Conservation (phyloP, 2,888 invertebrate genomes). For the Erebia aethiops region DNA sequence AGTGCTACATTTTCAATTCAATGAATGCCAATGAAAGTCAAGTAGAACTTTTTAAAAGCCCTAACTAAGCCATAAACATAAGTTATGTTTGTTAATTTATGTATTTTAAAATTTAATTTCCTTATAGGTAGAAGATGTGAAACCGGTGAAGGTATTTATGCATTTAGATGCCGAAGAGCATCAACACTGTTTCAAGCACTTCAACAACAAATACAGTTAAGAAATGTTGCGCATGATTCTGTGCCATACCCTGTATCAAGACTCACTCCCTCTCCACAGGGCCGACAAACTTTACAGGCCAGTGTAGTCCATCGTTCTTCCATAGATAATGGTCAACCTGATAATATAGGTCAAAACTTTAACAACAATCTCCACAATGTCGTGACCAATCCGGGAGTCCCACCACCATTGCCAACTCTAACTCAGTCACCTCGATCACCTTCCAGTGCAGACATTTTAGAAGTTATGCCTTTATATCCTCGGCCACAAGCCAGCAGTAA, state of each 20-base stretch:
- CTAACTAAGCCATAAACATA: too few species aligned
- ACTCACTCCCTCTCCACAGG: conserved; percentile 65
- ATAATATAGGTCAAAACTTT: conserved; percentile 48
- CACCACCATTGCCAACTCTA: conserved; percentile 54
- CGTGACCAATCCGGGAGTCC: conserved; percentile 48
- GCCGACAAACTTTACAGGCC: conserved; percentile 71
- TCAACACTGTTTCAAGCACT: conserved; percentile 93
- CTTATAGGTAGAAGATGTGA: conserved; percentile 88
- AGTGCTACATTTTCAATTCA: too few species aligned
- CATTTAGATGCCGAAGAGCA: conserved; percentile 94
- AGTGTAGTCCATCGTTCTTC: conserved; percentile 74
- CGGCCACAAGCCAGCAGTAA: conserved; percentile 61
- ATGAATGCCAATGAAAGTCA: too few species aligned
- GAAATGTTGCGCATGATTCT: conserved; percentile 74
- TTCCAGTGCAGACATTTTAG: conserved; percentile 81
- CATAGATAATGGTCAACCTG: conserved; percentile 71
- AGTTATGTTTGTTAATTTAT: neutral
- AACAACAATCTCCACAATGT: conserved; percentile 58
- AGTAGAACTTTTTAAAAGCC: too few species aligned
- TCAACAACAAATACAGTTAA: conserved; percentile 91
- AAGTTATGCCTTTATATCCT: conserved; percentile 80
- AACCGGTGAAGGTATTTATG: conserved; percentile 97
- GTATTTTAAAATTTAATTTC: conserved; percentile 41
- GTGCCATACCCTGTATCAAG: conserved; percentile 67
- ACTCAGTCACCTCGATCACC: conserved; percentile 75